Conservation (phyloP, 2,113 vertebrate species). For the Ramphastos sulfuratus region DNA sequence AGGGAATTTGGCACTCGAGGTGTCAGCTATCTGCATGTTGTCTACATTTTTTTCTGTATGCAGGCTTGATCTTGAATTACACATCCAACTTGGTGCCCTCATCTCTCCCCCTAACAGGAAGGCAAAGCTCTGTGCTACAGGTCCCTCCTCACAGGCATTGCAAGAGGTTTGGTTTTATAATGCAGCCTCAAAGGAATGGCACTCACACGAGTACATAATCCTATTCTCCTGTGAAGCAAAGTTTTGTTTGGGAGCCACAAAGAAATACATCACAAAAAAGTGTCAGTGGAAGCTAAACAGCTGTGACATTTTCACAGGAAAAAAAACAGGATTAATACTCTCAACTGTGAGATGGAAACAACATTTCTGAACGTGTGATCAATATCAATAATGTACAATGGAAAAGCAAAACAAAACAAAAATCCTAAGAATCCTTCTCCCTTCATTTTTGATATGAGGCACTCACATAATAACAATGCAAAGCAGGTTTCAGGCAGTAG, state of each 20-base stretch:
- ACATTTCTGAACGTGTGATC: neutral
- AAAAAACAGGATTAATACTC: neutral
- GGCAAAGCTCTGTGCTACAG: neutral
- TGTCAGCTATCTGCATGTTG: neutral
- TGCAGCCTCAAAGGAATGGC: neutral
- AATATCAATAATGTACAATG: neutral
- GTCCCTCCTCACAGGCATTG: neutral
- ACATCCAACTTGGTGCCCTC: neutral
- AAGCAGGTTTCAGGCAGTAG: neutral
- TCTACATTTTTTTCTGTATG: neutral
- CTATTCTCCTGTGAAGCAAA: neutral
- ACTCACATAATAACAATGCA: neutral
- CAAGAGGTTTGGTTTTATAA: neutral
- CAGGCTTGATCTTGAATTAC: neutral
- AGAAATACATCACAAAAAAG: neutral
- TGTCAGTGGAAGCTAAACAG: neutral
- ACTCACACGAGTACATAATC: neutral
- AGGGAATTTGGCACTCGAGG: neutral
- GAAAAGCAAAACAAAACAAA: neutral
- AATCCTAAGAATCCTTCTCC: neutral
- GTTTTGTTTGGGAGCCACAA: neutral
- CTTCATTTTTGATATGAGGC: neutral
- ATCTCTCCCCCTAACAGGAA: neutral
- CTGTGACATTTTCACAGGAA: neutral
- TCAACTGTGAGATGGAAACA: neutral